A percentile compares a stretch with the other conserved stretches of the same genome.
Conservation (phyloP, 2,113 vertebrate genomes). For the Solenodon paradoxus region DNA sequence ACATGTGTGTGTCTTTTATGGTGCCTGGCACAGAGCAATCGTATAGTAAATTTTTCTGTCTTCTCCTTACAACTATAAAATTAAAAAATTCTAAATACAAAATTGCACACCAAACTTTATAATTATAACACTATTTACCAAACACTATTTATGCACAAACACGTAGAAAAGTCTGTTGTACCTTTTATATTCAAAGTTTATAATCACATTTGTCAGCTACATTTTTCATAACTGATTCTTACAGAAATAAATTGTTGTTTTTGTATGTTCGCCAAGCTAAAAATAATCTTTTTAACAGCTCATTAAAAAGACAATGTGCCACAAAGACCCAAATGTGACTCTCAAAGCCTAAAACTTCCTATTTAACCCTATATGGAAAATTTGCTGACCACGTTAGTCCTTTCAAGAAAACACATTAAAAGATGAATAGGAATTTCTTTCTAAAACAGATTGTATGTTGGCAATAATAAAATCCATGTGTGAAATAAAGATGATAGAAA, state of each 20-base stretch:
- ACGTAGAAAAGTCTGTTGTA: neutral
- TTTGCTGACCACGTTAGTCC: neutral
- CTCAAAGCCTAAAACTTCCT: neutral
- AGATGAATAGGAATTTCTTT: neutral
- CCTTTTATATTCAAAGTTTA: constrained; percentile 19
- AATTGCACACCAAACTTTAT: neutral
- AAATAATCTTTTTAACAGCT: neutral
- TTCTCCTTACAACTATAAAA: neutral
- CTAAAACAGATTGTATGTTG: neutral
- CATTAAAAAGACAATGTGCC: neutral
- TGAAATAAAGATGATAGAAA: constrained; percentile 19
- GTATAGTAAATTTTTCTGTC: neutral
- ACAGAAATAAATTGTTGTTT: neutral
- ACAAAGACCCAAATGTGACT: neutral
- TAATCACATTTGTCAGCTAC: neutral
- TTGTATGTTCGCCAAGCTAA: neutral
- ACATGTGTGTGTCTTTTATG: neutral
- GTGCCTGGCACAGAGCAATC: neutral
- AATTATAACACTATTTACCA: neutral
- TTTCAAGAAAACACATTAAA: constrained; percentile 39
- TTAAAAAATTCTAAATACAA: neutral
- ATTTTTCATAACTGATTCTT: neutral
- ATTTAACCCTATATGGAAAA: neutral
- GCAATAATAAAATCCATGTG: neutral
- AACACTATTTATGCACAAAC: neutral